Base-by-base conservation (phyloP, 2,888 invertebrate genomes). In the Eristalinus sepulchralis region DNA sequence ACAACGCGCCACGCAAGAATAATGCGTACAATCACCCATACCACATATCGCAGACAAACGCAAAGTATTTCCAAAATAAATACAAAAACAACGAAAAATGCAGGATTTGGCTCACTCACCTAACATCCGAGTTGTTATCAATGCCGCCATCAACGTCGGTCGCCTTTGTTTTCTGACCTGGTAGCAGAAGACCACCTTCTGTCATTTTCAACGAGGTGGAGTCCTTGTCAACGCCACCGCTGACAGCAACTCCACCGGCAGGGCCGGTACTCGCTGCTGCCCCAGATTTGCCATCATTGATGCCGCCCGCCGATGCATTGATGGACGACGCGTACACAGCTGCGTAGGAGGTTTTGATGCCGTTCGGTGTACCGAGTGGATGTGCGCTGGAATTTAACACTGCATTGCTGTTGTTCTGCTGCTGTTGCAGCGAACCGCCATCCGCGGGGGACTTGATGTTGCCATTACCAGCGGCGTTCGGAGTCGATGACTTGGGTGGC, bases 81-180 rank as follows among this genome's bases (percentile, higher is more conserved):
- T 67, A 27, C 27, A 34, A 76, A 39, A 39, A 47, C 36, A 63
- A 47, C 36, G 59, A n/a, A 39, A 39, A 39, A 39, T n/a, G n/a
- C 5, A 17, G 47, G 22, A 34, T 53, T 62, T 5, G 0, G 20
- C 17, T 55, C 13, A 80, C 90, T 90, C 76, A 92, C 92, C 92
- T 92, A 90, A 90, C 91, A 90, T 91, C 91, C 76, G 90, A 89
- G 88, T 91, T 91, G 88, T 90, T 88, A 88, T 89, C 89, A 78
- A 88, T 88, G 71, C 91, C 91, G 67, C 90, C 90, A 88, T 90
- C 91, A 36, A 89, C 90, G 60, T 91, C 92, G 76, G 92, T 90
- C 66, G 91, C 91, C 88, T 92, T 92, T 63, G 91, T 89, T 88
- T 92, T 92, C 83, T 91, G 92, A 63, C 91, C 92, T 76, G 91